Percentiles rank a stretch among this genome's conserved stretches.
Conservation (phyloP, 2,113 vertebrate genomes). For the Xiphias gladius region DNA sequence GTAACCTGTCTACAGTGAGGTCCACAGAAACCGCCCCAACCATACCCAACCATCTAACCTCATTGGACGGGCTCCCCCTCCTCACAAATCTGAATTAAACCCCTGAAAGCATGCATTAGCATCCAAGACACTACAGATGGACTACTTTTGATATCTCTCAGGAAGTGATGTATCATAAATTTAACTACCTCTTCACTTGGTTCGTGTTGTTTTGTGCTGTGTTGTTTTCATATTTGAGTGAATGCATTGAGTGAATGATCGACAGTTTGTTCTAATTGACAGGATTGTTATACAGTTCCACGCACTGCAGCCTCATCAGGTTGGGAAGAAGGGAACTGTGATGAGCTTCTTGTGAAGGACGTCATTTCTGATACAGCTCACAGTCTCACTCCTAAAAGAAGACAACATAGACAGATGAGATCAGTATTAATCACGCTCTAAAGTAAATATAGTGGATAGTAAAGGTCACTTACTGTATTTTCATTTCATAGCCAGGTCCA, state of each 20-base stretch:
- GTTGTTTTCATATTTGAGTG: background rate
- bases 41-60: no score
- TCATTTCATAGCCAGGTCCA: no score
- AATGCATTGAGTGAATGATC: background rate
- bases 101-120: background rate
- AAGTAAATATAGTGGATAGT: no score
- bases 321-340: slow-evolving; percentile 92
- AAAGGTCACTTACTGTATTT: no score
- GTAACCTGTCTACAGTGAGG: no score
- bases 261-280: slow-evolving; percentile 11
- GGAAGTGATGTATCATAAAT: background rate
- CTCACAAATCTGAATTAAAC: no score
- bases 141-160: background rate
- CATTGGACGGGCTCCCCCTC: no score
- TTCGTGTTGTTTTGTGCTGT: background rate
- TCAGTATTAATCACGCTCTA: background rate
- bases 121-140: background rate
- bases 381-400: background rate
- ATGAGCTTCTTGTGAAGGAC: slow-evolving; percentile 88
- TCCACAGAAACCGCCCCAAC: no score
- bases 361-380: background rate
- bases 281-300: slow-evolving; percentile 89
- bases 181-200: background rate
- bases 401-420: background rate
- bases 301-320: slow-evolving; percentile 90